These are phyloP conservation scores for Parasteatoda lunata DNA, from an alignment of 2,888 invertebrate genomes.

Conservation along the genomic window DNA sequence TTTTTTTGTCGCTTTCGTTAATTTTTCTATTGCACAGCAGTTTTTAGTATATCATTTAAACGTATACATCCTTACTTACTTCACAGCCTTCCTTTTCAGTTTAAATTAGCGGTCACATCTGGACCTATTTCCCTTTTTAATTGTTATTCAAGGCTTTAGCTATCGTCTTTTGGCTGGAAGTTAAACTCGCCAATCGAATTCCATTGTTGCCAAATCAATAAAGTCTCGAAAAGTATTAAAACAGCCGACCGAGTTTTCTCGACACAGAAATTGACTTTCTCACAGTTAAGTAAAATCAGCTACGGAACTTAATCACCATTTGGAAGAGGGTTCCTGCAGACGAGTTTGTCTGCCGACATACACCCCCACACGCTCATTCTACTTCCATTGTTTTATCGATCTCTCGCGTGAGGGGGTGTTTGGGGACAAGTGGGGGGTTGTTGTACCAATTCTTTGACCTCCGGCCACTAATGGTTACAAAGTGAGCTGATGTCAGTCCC, in stretches of 20 bases:
- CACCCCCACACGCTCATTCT: background rate
- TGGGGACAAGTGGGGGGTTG: background rate
- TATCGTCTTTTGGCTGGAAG: background rate
- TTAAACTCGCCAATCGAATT: background rate
- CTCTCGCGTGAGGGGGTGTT: background rate
- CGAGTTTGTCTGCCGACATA: slow-evolving; percentile 10
- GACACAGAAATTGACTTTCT: background rate
- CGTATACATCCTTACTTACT: no score
- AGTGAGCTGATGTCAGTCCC: slow-evolving; percentile 26
- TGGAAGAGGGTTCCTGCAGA: background rate
- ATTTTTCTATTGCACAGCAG: no score
- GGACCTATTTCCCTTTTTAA: background rate
- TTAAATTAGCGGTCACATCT: no score
- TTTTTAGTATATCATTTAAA: no score
- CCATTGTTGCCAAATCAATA: slow-evolving; percentile 1
- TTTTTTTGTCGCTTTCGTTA: no score
- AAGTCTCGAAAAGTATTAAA: background rate
- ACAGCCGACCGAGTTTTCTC: background rate
- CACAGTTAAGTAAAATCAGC: slow-evolving; percentile 1
- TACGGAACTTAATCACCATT: slow-evolving; percentile 20
- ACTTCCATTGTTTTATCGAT: slow-evolving; percentile 26
- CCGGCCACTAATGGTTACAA: slow-evolving; percentile 50
- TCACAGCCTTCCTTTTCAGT: no score
- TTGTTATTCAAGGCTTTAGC: background rate
- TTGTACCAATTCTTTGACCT: slow-evolving; percentile 44